Evolutionary conservation across 2,113 vertebrate species (phyloP), one percentile per base, ranked within the genome.

Genomic region (Antigone vipio): DNA sequence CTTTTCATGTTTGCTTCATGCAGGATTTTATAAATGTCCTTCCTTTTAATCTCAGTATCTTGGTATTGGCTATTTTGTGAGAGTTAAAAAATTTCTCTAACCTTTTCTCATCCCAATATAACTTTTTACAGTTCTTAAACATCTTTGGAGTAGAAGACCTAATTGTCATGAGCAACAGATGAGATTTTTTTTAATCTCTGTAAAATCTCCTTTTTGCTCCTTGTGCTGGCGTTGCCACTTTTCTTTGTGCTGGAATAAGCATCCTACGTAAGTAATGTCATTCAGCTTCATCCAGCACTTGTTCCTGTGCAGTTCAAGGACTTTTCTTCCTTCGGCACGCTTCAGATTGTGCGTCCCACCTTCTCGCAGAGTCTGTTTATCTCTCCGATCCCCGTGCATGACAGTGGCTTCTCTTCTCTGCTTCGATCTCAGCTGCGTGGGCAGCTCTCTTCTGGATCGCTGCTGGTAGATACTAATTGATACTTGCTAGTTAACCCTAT

Each of bases 1-100:
- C 94, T 95, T 95, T 93, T 95, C 91, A 66, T 94, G 74, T 93
- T 95, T 95, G 19, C 81, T 76, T 93, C 84, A 32, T 66, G 85
- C 32, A 69, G 74, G 71, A 59, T 94, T 89, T 97, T 91, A 93
- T 87, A 94, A 93, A 88, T 91, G 93, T 45, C 89, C 59, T 89
- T 63, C 55, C 75, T 82, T 92, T 79, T 76, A 73, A 72, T 91
- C 73, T 91, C 58, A 9, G 9, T 63, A 15, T 73, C 73, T 87
- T 69, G 47, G n/a, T 89, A 18, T 62, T 71, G 45, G 15, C 40
- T 74, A 5, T 92, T 87, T n/a, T 27, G n/a, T 27, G n/a, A 53
- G 50, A 76, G 44, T 85, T 75, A 22, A 73, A 89, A 82, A 47
- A 18, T 27, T 79, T 53, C 49, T 17, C 18, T 56, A 45, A 79